These are phyloP conservation scores for Melinaea menophilus DNA, from an alignment of 2,888 invertebrate genomes.

Conservation along the genomic window DNA sequence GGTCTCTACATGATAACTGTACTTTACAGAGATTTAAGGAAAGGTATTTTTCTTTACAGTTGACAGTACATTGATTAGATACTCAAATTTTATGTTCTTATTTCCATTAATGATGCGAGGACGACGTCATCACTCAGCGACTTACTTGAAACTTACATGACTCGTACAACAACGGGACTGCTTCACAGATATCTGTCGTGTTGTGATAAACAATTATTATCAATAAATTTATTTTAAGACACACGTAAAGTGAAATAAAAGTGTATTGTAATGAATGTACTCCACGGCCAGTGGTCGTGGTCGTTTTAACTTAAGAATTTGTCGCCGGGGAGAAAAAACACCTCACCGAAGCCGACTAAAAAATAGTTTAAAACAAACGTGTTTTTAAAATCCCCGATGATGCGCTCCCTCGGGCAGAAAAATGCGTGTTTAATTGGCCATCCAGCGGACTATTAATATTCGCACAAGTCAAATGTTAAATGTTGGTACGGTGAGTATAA, in stretches of 20 bases:
- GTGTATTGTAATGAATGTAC: not conserved
- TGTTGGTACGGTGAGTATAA: conserved; percentile 55
- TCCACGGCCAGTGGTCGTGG: not conserved
- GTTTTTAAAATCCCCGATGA: conserved; percentile 11
- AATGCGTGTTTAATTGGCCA: conserved; percentile 26
- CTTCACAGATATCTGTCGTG: too few relatives aligned
- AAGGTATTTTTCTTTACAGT: not conserved
- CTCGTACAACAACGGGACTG: too few relatives aligned
- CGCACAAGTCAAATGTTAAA: conserved; percentile 32
- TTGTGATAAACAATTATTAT: not conserved
- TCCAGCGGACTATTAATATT: conserved; percentile 34
- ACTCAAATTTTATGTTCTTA: conserved; percentile 1
- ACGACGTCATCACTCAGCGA: too few relatives aligned
- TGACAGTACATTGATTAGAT: not conserved
- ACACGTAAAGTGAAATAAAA: not conserved
- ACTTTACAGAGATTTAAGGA: not conserved
- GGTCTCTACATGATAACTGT: conserved; percentile 18
- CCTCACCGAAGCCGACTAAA: conserved; percentile 1
- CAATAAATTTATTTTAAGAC: not conserved
- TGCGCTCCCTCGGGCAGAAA: conserved; percentile 20
- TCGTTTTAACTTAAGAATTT: not conserved
- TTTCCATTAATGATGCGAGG: not conserved
- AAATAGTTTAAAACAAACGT: conserved; percentile 15
- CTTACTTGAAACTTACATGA: too few relatives aligned
- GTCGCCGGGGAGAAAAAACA: not conserved